Percentiles rank a stretch among this genome's conserved stretches.
Conservation (phyloP, 2,888 invertebrate species). For the Hipparchia sbordonii region DNA sequence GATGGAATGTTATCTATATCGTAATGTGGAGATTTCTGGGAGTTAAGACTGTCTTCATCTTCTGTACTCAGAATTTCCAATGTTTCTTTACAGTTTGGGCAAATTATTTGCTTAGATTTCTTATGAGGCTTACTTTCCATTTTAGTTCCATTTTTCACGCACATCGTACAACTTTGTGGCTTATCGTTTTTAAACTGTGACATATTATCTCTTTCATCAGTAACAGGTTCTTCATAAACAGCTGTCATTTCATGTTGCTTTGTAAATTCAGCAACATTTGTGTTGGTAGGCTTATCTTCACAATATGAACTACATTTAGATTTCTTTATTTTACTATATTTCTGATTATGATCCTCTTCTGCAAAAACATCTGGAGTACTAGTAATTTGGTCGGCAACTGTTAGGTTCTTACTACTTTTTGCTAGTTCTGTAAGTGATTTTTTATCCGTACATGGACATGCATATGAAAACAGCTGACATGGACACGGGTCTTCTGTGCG, state of each 20-base stretch:
- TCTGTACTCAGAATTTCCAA: constrained; percentile 61
- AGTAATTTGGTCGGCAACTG: constrained; percentile 41
- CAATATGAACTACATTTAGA: constrained; percentile 42
- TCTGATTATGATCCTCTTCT: constrained; percentile 40
- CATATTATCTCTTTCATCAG: constrained; percentile 6
- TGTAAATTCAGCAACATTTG: constrained; percentile 39
- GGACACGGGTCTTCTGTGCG: constrained; percentile 64
- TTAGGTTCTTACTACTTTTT: constrained; percentile 41
- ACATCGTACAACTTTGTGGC: constrained; percentile 4
- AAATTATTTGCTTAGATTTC: constrained; percentile 55
- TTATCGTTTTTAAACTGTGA: constrained; percentile 29
- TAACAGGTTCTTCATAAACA: constrained; percentile 22
- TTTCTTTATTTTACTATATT: constrained; percentile 43
- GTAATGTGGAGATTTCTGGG: constrained; percentile 45
- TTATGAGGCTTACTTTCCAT: constrained; percentile 42
- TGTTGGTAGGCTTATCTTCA: constrained; percentile 55
- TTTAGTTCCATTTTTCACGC: constrained; percentile 32
- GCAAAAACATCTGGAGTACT: constrained; percentile 42
- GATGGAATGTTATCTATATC: constrained; percentile 46
- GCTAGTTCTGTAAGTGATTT: constrained; percentile 43
- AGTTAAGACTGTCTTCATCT: constrained; percentile 55
- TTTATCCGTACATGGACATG: constrained; percentile 60
- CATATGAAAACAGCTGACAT: constrained; percentile 69
- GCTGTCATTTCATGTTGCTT: constrained; percentile 24
- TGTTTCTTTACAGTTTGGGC: constrained; percentile 68